phyloP scores from a whole-genome alignment of 2,113 vertebrate species.

The Otus sunia region DNA sequence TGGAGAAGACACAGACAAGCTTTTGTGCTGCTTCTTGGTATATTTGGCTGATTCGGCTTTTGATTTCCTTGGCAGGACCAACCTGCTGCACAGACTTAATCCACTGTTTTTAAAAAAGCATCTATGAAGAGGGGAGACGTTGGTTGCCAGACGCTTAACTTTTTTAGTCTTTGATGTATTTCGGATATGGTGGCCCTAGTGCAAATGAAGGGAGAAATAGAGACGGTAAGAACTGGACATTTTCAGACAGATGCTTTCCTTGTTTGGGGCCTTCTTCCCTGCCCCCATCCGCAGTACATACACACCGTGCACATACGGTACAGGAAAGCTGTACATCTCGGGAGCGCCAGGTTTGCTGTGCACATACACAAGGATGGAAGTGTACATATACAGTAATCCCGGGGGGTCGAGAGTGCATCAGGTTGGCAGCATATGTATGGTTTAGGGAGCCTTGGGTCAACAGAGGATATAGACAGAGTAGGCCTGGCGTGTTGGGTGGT shows the following conservation, averaged over 20 bases:
- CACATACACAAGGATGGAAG: neutral
- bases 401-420: accelerated
- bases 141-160: neutral
- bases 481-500: neutral
- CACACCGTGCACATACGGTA: accelerated
- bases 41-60: neutral
- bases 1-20: neutral
- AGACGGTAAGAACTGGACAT: neutral
- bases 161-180: neutral
- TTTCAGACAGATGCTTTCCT: neutral
- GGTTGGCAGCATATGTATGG: neutral
- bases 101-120: neutral
- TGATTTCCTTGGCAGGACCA: slow-evolving; percentile 21
- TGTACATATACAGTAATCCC: neutral
- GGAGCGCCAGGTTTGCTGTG: accelerated
- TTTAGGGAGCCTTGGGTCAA: neutral
- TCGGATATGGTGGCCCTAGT: neutral
- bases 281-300: accelerated
- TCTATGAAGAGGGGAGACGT: neutral
- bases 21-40: neutral
- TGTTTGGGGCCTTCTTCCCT: neutral
- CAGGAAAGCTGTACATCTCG: accelerated
- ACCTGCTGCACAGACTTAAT: neutral
- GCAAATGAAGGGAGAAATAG: neutral
- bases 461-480: neutral